These are phyloP conservation scores for Neotoxoptera formosana DNA, from an alignment of 1,140 invertebrate species.

Conservation along the genomic window DNA sequence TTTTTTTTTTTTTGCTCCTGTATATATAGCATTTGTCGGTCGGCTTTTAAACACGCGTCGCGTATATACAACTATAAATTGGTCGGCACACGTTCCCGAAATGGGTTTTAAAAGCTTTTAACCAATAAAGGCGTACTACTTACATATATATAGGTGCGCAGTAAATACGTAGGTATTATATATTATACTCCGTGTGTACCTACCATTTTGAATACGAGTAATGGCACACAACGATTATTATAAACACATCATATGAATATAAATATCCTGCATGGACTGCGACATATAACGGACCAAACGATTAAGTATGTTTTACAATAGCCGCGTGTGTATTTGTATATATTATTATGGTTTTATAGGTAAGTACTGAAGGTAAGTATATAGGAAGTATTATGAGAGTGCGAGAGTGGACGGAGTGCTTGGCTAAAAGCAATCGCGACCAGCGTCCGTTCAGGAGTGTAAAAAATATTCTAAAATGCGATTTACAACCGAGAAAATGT, in stretches of 20 bases:
- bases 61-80: not conserved
- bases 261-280: not conserved
- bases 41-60: constrained; percentile 15
- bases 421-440: not conserved
- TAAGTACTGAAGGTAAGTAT: not conserved
- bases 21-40: not conserved
- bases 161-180: not conserved
- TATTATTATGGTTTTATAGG: not conserved
- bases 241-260: not conserved
- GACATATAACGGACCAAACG: not conserved
- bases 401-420: not conserved
- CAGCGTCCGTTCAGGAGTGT: not conserved
- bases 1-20: not conserved
- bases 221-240: not conserved
- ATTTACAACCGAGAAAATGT: not conserved
- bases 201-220: not conserved
- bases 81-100: not conserved
- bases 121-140: not conserved
- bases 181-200: not conserved
- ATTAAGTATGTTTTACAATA: not conserved
- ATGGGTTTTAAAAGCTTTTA: constrained; percentile 33
- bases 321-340: not conserved
- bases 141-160: not conserved
- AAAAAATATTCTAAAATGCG: not conserved
- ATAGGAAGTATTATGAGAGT: not conserved